Evolutionary conservation across 2,113 vertebrate species (phyloP), one percentile per base, ranked within the genome.

Genomic region (Megaleporinus macrocephalus): DNA sequence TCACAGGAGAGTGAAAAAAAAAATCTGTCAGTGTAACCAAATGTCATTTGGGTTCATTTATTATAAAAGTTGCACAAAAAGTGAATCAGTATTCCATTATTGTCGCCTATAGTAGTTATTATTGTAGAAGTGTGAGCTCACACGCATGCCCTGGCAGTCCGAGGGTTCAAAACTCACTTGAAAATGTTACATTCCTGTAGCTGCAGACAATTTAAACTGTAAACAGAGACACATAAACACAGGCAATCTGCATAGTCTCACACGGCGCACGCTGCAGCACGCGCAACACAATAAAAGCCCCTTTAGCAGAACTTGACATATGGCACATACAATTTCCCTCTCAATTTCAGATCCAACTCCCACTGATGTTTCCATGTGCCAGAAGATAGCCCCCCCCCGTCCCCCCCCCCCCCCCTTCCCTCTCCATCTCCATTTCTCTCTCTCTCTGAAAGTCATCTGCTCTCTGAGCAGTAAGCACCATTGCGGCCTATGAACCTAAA

Each of bases 381-480:
- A 82, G 92, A 86, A 93, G 89, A 92, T 90, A 90, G 86, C 89
- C 86, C 57, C 82, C 81, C 36, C 73, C 65, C 44, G 73, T 83
- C 78, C 41, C 62, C 47, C 63, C 62, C 24, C 33, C 63, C 22
- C 55, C 88, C 83, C 89, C 87, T 87, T 79, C 47, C 59, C 71
- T 4, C 74, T 6, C 84, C 84, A 30, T 57, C 55, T 63, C 88
- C 84, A 89, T 88, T 87, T 77, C 89, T 89, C 86, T 74, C 79
- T 89, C 89, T 88, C 82, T 88, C 85, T 91, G 90, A 94, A 94
- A 94, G 91, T 94, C 92, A 93, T 94, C 93, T 94, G 89, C 90
- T 93, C 91, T 26, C 88, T 94, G 92, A 93, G 90, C 91, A 91
- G 91, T 93, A 92, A 94, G 93, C 91, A 94, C 93, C 91, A 91